Conservation (phyloP, 2,888 invertebrate species). For the Bugulina stolonifera region DNA sequence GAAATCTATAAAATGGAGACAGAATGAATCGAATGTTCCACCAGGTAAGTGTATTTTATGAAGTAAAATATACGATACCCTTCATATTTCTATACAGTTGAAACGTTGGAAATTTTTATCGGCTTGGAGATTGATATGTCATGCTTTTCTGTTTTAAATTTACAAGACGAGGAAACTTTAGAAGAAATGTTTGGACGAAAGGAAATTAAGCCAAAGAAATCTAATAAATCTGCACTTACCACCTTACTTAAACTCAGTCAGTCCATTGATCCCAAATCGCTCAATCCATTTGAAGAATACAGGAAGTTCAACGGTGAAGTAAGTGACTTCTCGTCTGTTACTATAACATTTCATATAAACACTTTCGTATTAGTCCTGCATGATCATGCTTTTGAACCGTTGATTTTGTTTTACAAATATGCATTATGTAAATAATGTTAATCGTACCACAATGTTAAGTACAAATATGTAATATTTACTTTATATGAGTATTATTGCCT, state of each 20-base stretch:
- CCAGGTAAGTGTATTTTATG: background rate
- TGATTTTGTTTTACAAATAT: too few species aligned
- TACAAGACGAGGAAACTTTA: background rate
- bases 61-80: background rate
- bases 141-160: too few species aligned
- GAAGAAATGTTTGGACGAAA: conserved; percentile 12
- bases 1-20: conserved; percentile 47
- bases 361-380: too few species aligned
- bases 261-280: conserved; percentile 57
- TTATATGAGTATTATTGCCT: too few species aligned
- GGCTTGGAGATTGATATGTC: background rate
- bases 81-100: too few species aligned
- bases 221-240: background rate
- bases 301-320: conserved; percentile 82
- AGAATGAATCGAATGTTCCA: background rate
- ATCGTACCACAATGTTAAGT: too few species aligned
- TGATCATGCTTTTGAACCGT: too few species aligned
- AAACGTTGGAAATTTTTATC: too few species aligned
- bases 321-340: too few species aligned
- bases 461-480: too few species aligned
- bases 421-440: too few species aligned
- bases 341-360: too few species aligned
- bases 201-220: background rate
- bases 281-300: conserved; percentile 79
- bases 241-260: conserved; percentile 63